Conservation (phyloP, 2,888 invertebrate species). For the Ochropleura plecta region DNA sequence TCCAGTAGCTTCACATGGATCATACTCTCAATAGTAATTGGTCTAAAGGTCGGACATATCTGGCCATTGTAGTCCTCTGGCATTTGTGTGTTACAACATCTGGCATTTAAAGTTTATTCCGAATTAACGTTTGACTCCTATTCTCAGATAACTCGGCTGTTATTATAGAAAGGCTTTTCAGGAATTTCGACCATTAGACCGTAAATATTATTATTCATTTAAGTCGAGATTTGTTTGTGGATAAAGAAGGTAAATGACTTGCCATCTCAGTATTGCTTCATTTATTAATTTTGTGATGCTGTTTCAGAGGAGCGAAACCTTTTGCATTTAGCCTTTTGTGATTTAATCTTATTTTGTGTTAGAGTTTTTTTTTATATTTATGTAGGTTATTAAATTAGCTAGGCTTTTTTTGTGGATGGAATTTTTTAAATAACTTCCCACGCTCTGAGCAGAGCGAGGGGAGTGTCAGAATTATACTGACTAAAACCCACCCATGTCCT, state of each 20-base stretch:
- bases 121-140: constrained; percentile 55
- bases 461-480: no score
- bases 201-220: constrained; percentile 44
- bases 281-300: constrained; percentile 14
- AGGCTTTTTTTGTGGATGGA: no score
- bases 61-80: constrained; percentile 64
- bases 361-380: not conserved
- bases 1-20: constrained; percentile 40
- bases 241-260: constrained; percentile 39
- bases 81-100: constrained; percentile 62
- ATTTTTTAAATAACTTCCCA: no score
- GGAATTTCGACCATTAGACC: constrained; percentile 46
- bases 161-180: constrained; percentile 60
- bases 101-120: constrained; percentile 70
- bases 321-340: not conserved
- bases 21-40: constrained; percentile 58
- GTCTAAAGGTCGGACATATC: constrained; percentile 63
- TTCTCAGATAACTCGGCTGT: constrained; percentile 36
- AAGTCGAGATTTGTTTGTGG: constrained; percentile 37
- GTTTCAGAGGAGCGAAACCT: not conserved
- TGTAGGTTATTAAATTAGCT: not conserved
- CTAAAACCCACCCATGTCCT: no score
- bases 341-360: not conserved
- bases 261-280: constrained; percentile 26
- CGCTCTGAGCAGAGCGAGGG: no score